Evolutionary conservation across 2,797 vertebrate genomes (phyloP).

Genomic region (Heteromormyrus szaboi): DNA sequence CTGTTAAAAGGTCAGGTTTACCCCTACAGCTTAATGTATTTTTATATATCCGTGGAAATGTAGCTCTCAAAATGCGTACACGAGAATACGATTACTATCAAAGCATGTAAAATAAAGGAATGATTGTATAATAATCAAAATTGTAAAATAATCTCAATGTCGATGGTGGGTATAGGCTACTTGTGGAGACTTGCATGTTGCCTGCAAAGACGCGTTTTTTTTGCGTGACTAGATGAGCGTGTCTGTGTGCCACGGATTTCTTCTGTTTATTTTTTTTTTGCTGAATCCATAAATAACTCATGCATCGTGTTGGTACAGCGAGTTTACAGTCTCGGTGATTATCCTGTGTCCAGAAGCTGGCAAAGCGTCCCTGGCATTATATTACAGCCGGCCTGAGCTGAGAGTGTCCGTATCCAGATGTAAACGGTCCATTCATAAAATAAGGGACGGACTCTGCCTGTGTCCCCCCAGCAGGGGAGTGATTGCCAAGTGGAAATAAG

Average conservation of each 20-base stretch:
- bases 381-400: background rate
- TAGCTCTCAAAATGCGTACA: background rate
- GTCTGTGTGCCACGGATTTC: background rate
- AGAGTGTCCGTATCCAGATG: background rate
- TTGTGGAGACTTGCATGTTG: background rate
- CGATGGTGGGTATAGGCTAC: background rate
- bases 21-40: background rate
- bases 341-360: background rate
- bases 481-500: background rate
- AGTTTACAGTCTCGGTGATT: background rate
- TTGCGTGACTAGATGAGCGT: background rate
- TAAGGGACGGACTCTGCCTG: background rate
- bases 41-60: background rate
- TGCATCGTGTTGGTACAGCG: background rate
- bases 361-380: background rate
- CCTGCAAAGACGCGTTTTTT: background rate
- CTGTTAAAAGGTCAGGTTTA: background rate
- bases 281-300: background rate
- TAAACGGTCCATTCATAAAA: slow-evolving; percentile 1
- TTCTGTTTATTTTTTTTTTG: background rate
- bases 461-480: background rate
- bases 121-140: background rate
- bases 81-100: background rate
- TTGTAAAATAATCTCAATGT: background rate
- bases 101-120: background rate